Evolutionary conservation across 2,113 vertebrate genomes (phyloP).

Genomic region (Macquaria ambigua): DNA sequence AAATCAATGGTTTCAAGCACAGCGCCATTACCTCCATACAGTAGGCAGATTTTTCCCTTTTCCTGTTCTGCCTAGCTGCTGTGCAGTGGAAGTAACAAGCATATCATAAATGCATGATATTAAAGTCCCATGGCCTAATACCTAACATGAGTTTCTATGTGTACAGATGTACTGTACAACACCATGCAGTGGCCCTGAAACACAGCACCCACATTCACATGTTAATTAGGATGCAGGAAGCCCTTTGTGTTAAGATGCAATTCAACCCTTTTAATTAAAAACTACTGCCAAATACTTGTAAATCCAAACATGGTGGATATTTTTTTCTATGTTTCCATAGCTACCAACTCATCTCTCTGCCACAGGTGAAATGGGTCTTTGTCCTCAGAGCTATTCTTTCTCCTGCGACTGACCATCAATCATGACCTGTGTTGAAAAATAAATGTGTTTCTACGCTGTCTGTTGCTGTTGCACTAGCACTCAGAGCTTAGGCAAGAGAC

Average conservation of each 20-base stretch:
- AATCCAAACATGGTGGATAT: slow-evolving; percentile 5
- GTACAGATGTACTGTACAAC: background rate
- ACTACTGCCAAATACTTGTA: background rate
- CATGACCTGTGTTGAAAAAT: background rate
- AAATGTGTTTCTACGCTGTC: background rate
- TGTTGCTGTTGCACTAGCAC: background rate
- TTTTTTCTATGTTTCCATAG: slow-evolving; percentile 51
- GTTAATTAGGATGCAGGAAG: slow-evolving; percentile 6
- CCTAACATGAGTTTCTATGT: background rate
- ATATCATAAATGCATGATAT: slow-evolving; percentile 5
- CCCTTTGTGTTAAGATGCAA: background rate
- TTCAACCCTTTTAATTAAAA: slow-evolving; percentile 27
- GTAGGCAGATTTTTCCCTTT: background rate
- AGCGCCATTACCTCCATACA: slow-evolving; percentile 30
- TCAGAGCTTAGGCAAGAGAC: background rate
- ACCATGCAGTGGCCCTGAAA: background rate
- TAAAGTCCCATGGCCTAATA: slow-evolving; percentile 4
- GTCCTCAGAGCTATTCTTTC: slow-evolving; percentile 14
- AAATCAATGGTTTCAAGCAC: slow-evolving; percentile 61
- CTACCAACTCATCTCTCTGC: slow-evolving; percentile 28
- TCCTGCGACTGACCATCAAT: slow-evolving; percentile 16
- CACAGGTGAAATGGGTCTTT: slow-evolving; percentile 36
- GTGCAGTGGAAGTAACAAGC: slow-evolving; percentile 7
- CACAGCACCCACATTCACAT: background rate
- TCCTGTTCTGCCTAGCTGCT: background rate